Percentiles rank a stretch among this genome's conserved stretches.
Evolutionary conservation across 2,113 vertebrate genomes (phyloP).

Genomic region (Oncorhynchus keta): DNA sequence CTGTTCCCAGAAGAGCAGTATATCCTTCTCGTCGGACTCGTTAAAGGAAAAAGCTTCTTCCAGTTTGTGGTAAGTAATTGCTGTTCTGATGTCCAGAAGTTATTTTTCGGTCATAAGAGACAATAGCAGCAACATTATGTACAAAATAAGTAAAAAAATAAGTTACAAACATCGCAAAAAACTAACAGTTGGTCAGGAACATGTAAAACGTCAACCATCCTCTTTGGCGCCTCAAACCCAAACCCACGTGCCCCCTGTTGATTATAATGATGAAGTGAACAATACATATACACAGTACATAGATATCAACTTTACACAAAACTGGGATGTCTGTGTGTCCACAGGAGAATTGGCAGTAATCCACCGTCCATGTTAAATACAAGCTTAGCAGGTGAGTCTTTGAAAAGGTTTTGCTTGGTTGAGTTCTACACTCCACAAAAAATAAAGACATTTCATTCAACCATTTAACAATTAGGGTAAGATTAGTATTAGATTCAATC

Average conservation of each 20-base stretch:
- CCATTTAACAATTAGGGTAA: not conserved
- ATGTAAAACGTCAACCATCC: no score
- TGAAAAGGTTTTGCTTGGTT: not conserved
- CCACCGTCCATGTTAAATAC: conserved; percentile 75
- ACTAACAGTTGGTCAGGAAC: no score
- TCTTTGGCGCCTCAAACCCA: not conserved
- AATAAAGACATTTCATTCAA: not conserved
- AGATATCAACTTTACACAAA: not conserved
- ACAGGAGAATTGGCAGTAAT: conserved; percentile 76
- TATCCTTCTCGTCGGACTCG: no score
- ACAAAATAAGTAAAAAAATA: no score
- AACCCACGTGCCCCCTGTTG: not conserved
- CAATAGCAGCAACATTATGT: no score
- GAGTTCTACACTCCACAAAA: not conserved
- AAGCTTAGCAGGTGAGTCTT: conserved; percentile 76
- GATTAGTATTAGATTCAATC: not conserved
- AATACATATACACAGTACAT: not conserved
- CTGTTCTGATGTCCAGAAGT: no score
- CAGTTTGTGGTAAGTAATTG: no score
- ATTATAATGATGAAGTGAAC: not conserved
- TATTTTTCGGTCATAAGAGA: no score
- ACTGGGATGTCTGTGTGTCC: conserved; percentile 20
- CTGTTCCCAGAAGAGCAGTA: no score
- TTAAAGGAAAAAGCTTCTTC: no score
- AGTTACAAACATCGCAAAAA: no score